Conservation (phyloP, 1,140 invertebrate genomes). For the Piezodorus guildinii region DNA sequence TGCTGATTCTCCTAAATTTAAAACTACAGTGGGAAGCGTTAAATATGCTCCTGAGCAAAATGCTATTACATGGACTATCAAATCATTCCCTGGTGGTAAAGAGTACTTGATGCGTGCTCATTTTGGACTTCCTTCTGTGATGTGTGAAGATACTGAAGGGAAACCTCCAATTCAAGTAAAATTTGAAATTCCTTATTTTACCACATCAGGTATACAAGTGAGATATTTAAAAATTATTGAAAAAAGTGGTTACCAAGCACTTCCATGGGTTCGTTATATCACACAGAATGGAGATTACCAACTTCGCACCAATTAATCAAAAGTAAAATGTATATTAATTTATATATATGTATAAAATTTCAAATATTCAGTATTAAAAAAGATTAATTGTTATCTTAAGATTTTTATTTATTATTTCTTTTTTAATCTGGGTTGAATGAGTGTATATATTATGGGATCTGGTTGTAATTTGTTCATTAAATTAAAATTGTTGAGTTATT, state of each 20-base stretch:
- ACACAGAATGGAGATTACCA: slow-evolving; percentile 99
- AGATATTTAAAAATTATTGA: slow-evolving; percentile 99
- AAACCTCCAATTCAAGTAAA: slow-evolving; percentile 97
- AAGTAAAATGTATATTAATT: neutral
- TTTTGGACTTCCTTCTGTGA: slow-evolving; percentile 96
- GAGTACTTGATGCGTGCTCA: slow-evolving; percentile 99
- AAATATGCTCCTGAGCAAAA: slow-evolving; percentile 97
- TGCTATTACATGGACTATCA: slow-evolving; percentile 98
- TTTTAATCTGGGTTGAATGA: too few relatives aligned
- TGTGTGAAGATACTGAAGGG: slow-evolving; percentile 88
- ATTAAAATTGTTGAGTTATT: too few relatives aligned
- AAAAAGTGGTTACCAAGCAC: slow-evolving; percentile 96
- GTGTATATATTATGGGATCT: too few relatives aligned
- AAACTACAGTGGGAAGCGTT: slow-evolving; percentile 94
- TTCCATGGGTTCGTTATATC: slow-evolving; percentile 99
- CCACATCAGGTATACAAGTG: slow-evolving; percentile 97
- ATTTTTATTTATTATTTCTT: neutral
- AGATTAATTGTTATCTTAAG: slow-evolving; percentile 6
- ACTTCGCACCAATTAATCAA: slow-evolving; percentile 73
- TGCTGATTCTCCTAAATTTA: slow-evolving; percentile 98
- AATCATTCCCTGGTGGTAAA: slow-evolving; percentile 98
- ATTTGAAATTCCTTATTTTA: slow-evolving; percentile 99
- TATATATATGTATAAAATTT: slow-evolving; percentile 8
- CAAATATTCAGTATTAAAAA: slow-evolving; percentile 11
- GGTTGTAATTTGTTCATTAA: too few relatives aligned